phyloP scores from a whole-genome alignment of 2,888 invertebrate genomes.

The Athetis lepigone region DNA sequence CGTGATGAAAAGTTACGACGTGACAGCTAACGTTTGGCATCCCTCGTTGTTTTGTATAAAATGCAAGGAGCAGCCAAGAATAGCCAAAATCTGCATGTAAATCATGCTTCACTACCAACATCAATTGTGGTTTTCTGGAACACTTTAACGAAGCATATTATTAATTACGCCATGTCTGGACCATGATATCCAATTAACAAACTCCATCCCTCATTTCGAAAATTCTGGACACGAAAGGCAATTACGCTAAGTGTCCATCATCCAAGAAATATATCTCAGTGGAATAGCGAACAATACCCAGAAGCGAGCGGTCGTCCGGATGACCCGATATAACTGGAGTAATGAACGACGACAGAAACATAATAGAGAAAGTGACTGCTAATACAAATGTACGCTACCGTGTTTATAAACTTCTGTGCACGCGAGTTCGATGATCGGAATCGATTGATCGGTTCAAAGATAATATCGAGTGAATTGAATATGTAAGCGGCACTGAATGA shows the following conservation, averaged over 20 bases:
- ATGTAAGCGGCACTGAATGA: slow-evolving; percentile 9
- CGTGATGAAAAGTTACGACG: slow-evolving; percentile 2
- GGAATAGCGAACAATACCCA: slow-evolving; percentile 44
- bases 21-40: slow-evolving; percentile 12
- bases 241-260: slow-evolving; percentile 56
- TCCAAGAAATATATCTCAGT: slow-evolving; percentile 51
- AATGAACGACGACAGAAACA: slow-evolving; percentile 65
- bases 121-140: slow-evolving; percentile 3
- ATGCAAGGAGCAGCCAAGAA: slow-evolving; percentile 4
- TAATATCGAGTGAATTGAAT: slow-evolving; percentile 42
- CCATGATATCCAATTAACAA: slow-evolving; percentile 28
- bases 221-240: slow-evolving; percentile 38
- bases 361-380: slow-evolving; percentile 69
- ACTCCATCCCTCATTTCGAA: slow-evolving; percentile 21
- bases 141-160: slow-evolving; percentile 9
- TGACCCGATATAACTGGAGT: slow-evolving; percentile 56
- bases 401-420: slow-evolving; percentile 44
- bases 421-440: slow-evolving; percentile 51
- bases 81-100: slow-evolving; percentile 9
- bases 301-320: slow-evolving; percentile 49
- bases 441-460: slow-evolving; percentile 48
- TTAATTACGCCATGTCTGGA: slow-evolving; percentile 16
- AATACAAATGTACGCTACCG: slow-evolving; percentile 44
- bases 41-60: slow-evolving; percentile 14
- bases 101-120: slow-evolving; percentile 23